Evolutionary conservation across 1,140 invertebrate species (phyloP).

Genomic region (Apocrypta bakeri): DNA sequence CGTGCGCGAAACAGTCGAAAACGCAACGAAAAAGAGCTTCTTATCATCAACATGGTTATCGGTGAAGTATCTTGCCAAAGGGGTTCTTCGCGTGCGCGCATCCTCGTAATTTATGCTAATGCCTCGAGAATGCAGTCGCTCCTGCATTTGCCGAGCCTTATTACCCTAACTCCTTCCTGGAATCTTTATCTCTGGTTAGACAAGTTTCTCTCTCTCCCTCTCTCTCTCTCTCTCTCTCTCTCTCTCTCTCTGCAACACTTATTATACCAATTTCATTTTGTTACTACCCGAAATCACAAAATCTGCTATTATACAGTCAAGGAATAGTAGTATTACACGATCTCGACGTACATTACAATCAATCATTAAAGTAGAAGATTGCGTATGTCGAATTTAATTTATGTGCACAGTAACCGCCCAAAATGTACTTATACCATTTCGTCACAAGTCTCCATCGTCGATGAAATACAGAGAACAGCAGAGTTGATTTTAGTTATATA

Average conservation of each 20-base stretch:
- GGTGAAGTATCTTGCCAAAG: background rate
- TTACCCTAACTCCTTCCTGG: constrained; percentile 35
- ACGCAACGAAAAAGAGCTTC: background rate
- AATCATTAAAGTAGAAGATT: no score
- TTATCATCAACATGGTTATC: background rate
- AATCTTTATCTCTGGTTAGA: constrained; percentile 36
- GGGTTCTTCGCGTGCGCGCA: constrained; percentile 24
- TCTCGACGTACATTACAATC: no score
- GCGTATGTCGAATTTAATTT: constrained; percentile 39
- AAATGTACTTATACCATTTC: no score
- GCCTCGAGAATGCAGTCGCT: constrained; percentile 36
- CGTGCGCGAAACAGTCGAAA: background rate
- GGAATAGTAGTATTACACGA: no score
- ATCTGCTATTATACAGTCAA: no score
- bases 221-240: no score
- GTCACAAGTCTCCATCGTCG: no score
- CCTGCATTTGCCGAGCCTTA: constrained; percentile 6
- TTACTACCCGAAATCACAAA: no score
- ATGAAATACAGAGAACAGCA: no score
- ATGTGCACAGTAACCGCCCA: background rate
- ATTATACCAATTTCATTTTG: no score
- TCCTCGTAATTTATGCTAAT: constrained; percentile 58
- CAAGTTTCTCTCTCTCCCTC: background rate
- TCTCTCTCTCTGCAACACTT: no score
- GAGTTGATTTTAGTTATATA: no score